Evolutionary conservation across 2,888 invertebrate species (phyloP), one percentile per base, ranked within the genome.

Genomic region (Nemotelus nigrinus): DNA sequence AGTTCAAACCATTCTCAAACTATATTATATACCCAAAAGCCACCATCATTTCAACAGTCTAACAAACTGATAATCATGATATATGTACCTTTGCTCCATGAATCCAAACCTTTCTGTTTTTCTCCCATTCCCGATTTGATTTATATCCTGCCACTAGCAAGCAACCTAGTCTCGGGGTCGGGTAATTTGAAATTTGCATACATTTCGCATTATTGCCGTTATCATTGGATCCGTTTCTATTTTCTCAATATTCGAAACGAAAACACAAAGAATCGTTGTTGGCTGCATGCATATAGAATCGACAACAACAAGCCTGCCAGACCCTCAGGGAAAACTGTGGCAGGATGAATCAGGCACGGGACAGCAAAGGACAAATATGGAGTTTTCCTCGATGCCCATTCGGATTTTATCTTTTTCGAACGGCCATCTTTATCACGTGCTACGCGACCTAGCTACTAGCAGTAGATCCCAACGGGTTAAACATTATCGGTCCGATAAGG

Each of bases 151-250:
- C 25, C 25, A 25, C 25, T 25, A 25, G 25, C 25, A 25, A 1
- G 25, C 25, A 25, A 25, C 25, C 25, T 25, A 25, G 25, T 25
- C 25, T 25, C 53, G 10, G 10, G 7, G 53, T 53, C 4, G 10
- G 43, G 63, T 3, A 41, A 41, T 43, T 63, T 41, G 5, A 7
- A 60, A 79, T 79, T 79, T 79, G 77, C 77, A 79, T 78, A 76
- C 77, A 79, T 79, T 79, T 71, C 67, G 76, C 79, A 79, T 79
- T 79, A 75, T 60, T 39, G 65, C 70, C 67, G 77, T 79, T 79
- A 78, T 60, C 77, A 53, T 55, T n/a, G 74, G 48, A 60, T 74
- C 74, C 25, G n/a, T 39, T 78, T 79, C 78, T 79, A 79, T 78
- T 79, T 74, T 78, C 50, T 77, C 79, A 78, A 76, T 78, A 76